Evolutionary conservation across 2,113 vertebrate genomes (phyloP).

Genomic region (Pungitius pungitius): DNA sequence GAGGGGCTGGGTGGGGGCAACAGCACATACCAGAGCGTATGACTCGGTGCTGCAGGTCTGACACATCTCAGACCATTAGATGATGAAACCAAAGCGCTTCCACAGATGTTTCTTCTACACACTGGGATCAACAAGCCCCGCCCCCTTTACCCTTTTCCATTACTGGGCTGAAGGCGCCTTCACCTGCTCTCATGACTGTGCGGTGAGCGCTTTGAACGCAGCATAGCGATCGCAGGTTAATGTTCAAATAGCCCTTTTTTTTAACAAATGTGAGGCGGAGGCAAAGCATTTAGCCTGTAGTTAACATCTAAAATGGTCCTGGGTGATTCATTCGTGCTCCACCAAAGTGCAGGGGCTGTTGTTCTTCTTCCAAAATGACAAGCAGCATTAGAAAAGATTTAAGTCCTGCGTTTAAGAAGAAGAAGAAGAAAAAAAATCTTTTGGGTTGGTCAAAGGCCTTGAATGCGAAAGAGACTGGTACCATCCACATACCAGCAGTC

Average conservation of each 20-base stretch:
- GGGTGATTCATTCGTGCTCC: slow-evolving; percentile 36
- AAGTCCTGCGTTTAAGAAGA: slow-evolving; percentile 50
- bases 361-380: slow-evolving; percentile 58
- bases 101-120: slow-evolving; percentile 80
- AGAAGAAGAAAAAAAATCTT: slow-evolving; percentile 36
- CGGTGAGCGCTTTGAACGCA: slow-evolving; percentile 30
- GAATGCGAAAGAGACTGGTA: slow-evolving; percentile 76
- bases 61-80: slow-evolving; percentile 78
- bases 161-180: slow-evolving; percentile 61
- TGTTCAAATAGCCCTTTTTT: slow-evolving; percentile 7
- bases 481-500: slow-evolving; percentile 72
- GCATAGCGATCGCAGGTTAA: slow-evolving; percentile 14
- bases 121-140: slow-evolving; percentile 70
- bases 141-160: slow-evolving; percentile 44
- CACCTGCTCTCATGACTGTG: slow-evolving; percentile 64
- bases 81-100: slow-evolving; percentile 80
- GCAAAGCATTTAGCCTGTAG: not conserved
- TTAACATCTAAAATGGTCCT: slow-evolving; percentile 8
- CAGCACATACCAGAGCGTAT: slow-evolving; percentile 81
- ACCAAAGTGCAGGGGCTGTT: slow-evolving; percentile 38
- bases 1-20: slow-evolving; percentile 71
- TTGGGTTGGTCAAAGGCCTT: slow-evolving; percentile 69
- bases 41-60: slow-evolving; percentile 82
- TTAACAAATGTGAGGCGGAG: slow-evolving; percentile 8
- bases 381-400: slow-evolving; percentile 64